phyloP scores from a whole-genome alignment of 1,140 invertebrate species.

The Drepana arcuata region DNA sequence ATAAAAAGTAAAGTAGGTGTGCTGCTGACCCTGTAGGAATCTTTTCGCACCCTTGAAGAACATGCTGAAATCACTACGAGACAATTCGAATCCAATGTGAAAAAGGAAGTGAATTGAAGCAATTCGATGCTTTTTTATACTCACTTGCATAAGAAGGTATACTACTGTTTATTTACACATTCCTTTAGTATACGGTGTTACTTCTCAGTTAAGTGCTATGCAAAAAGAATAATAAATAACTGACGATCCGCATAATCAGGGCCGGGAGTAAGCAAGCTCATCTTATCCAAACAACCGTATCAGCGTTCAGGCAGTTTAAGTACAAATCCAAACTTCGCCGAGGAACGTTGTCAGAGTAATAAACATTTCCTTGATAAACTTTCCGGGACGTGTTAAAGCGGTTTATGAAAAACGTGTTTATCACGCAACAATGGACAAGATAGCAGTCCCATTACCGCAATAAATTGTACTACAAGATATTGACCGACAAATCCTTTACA shows the following conservation, averaged over 20 bases:
- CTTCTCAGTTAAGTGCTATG: too few relatives aligned
- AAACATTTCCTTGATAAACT: constrained; percentile 13
- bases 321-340: constrained; percentile 2
- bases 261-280: too few relatives aligned
- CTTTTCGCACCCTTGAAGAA: too few relatives aligned
- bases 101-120: too few relatives aligned
- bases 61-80: too few relatives aligned
- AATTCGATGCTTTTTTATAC: too few relatives aligned
- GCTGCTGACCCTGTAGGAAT: too few relatives aligned
- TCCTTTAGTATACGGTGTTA: background rate
- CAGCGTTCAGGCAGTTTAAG: constrained; percentile 1
- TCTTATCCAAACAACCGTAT: constrained; percentile 2
- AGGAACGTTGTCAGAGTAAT: constrained; percentile 1
- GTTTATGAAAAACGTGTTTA: constrained; percentile 20
- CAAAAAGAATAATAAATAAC: too few relatives aligned
- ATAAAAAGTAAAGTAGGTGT: too few relatives aligned
- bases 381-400: constrained; percentile 3
- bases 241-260: too few relatives aligned
- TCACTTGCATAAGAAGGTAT: too few relatives aligned
- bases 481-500: constrained; percentile 49
- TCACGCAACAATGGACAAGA: constrained; percentile 1
- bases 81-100: too few relatives aligned
- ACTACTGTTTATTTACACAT: background rate
- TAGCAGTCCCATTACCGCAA: constrained; percentile 23
- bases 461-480: constrained; percentile 34